These are phyloP conservation scores for Carposina sasakii DNA, from an alignment of 1,140 invertebrate species.

Conservation along the genomic window DNA sequence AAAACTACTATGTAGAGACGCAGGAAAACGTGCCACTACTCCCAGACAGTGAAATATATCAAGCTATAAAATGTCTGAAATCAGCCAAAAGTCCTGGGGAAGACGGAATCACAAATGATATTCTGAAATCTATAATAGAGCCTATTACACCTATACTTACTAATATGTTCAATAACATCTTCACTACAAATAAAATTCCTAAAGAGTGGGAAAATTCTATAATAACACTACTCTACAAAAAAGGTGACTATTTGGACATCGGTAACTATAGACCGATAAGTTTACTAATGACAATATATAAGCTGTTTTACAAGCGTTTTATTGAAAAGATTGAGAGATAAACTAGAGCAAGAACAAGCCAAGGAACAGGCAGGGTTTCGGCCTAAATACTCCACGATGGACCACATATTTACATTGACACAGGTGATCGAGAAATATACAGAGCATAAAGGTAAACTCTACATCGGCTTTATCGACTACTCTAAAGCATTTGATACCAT, in stretches of 20 bases:
- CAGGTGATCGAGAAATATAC: conserved; percentile 20
- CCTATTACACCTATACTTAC: background rate
- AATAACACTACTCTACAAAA: conserved; percentile 21
- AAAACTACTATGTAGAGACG: background rate
- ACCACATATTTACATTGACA: conserved; percentile 16
- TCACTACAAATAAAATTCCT: conserved; percentile 4
- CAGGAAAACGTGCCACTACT: background rate
- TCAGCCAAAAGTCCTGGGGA: background rate
- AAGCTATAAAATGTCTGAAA: background rate
- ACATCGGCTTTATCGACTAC: background rate
- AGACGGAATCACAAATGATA: conserved; percentile 2
- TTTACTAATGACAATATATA: conserved; percentile 16
- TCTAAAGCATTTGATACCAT: background rate
- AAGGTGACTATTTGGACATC: conserved; percentile 16
- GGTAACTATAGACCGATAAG: conserved; percentile 29
- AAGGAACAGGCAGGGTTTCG: conserved; percentile 31
- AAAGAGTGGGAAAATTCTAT: conserved; percentile 13
- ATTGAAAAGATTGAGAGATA: background rate
- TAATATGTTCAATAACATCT: background rate
- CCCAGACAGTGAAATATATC: background rate
- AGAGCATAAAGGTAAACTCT: conserved; percentile 5
- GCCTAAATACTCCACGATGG: conserved; percentile 17
- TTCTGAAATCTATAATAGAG: background rate
- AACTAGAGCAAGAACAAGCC: conserved; percentile 21
- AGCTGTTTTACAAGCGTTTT: conserved; percentile 5